Evolutionary conservation across 1,140 invertebrate species (phyloP).

Genomic region (Drosophila nikananu): DNA sequence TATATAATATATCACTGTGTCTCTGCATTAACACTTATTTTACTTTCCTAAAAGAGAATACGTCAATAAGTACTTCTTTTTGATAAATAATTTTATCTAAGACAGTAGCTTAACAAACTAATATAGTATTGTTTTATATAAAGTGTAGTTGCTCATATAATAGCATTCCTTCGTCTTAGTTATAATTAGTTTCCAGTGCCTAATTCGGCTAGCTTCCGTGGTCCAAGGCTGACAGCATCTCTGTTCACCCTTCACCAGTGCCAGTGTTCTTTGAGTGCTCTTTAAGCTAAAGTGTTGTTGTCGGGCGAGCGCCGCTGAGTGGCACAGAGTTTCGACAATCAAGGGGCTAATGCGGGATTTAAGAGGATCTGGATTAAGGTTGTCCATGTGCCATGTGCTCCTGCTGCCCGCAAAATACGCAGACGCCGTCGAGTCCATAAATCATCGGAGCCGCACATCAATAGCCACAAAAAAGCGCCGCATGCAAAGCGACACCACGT

Average conservation of each 20-base stretch:
- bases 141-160: too few relatives aligned
- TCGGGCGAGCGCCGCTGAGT: conserved; percentile 17
- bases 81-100: neutral
- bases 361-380: conserved; percentile 9
- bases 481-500: conserved; percentile 52
- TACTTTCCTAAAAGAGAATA: neutral
- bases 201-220: neutral
- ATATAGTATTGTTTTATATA: neutral
- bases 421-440: conserved; percentile 56
- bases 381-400: conserved; percentile 27
- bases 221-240: neutral
- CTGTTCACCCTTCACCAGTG: neutral
- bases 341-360: conserved; percentile 20
- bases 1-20: too few relatives aligned
- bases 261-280: conserved; percentile 25
- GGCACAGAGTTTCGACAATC: conserved; percentile 42
- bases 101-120: neutral
- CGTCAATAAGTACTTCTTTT: neutral
- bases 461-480: conserved; percentile 44
- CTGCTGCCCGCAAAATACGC: conserved; percentile 37
- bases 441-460: conserved; percentile 47
- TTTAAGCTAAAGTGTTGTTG: conserved; percentile 34
- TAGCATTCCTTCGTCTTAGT: too few relatives aligned
- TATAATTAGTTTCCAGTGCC: neutral
- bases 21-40: neutral